Base-by-base conservation (phyloP, 2,113 vertebrate species). In the Oncorhynchus clarkii region DNA sequence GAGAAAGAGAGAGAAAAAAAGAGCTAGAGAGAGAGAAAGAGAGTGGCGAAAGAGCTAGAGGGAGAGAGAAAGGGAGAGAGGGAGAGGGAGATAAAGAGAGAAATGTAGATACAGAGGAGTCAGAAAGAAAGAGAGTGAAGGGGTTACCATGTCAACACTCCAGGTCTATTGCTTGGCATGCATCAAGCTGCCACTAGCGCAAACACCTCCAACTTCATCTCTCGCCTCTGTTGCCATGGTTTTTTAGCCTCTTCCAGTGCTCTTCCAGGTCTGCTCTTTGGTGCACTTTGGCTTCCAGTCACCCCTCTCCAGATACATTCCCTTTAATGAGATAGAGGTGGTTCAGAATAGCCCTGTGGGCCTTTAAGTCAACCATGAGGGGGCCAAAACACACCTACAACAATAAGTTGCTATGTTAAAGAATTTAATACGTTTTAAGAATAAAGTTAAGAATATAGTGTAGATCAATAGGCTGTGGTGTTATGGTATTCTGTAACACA, bases 111-210 rank as follows among this genome's bases (percentile, higher is more conserved):
- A 34, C 34, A 12, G 54, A 4, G 12, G 67, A 70, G 34, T 18
- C 75, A 81, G 74, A 78, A 51, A 54, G 70, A 78, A 68, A 81
- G n/a, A 67, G 72, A 77, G 65, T 75, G 64, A 76, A 34, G 34
- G 1, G 48, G 12, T 31, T 49, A 60, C 67, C 8, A 59, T 54
- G 80, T 84, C 80, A 85, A 84, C 73, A 77, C 73, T 81, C 86
- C 76, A 73, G 39, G 27, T 54, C 71, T 12, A 57, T 9, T 69
- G 73, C 78, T 67, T 86, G 82, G 79, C 79, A 78, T 57, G 60
- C 45, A 1, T 69, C 73, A 67, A 68, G 73, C 67, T 71, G 70
- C 49, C 29, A 65, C 74, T 80, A 73, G 71, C 39, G 88, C 82
- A 75, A 87, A 89, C 72, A 70, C 57, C 49, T 69, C 31, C 13